Evolutionary conservation across 2,113 vertebrate genomes (phyloP).

Genomic region (Zootoca vivipara): DNA sequence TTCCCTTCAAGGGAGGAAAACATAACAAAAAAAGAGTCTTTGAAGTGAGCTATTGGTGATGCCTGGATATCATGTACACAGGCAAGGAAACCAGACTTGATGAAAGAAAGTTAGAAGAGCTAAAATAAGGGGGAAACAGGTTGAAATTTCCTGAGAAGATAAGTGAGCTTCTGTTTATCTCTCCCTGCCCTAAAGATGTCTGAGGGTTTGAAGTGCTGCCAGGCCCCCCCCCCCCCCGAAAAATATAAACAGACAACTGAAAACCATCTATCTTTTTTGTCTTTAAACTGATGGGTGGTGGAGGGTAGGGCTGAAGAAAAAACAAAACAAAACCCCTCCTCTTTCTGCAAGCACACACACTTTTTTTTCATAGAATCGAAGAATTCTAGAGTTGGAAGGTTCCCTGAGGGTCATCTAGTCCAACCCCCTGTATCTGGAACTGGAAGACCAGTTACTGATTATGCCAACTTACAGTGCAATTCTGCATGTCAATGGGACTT

Average conservation of each 20-base stretch:
- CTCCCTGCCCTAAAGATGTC: constrained; percentile 38
- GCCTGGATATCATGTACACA: constrained; percentile 14
- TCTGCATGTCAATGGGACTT: neutral
- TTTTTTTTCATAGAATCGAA: too few species aligned
- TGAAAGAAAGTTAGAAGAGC: constrained; percentile 37
- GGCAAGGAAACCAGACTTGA: constrained; percentile 24
- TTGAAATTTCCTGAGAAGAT: constrained; percentile 28
- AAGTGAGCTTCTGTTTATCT: constrained; percentile 38
- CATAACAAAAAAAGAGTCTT: constrained; percentile 25
- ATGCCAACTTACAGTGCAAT: neutral
- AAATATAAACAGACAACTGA: constrained; percentile 8
- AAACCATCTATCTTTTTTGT: constrained; percentile 22
- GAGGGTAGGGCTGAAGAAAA: constrained; percentile 6
- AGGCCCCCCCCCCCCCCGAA: too few species aligned
- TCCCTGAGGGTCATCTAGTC: too few species aligned
- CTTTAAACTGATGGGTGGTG: neutral
- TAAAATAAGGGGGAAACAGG: constrained; percentile 29
- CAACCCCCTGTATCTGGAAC: neutral
- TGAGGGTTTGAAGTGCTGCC: constrained; percentile 51
- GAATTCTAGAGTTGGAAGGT: too few species aligned
- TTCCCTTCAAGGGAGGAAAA: neutral
- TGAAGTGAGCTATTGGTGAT: constrained; percentile 35
- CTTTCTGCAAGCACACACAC: neutral
- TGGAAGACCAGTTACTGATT: neutral
- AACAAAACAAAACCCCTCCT: neutral